Evolutionary conservation across 2,797 vertebrate genomes (phyloP).

Genomic region (Echiichthys vipera): DNA sequence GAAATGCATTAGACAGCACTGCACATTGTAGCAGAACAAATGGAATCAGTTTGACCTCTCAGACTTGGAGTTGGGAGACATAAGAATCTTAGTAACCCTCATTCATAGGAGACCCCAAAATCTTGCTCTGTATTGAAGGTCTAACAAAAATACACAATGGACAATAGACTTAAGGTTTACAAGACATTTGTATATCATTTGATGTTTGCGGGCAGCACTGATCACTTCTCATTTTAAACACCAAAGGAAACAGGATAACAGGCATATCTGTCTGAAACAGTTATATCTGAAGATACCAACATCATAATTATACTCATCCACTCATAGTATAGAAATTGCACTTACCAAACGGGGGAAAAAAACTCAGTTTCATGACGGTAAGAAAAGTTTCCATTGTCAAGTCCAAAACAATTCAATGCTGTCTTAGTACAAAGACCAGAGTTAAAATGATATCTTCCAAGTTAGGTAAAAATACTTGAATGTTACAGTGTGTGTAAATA

Average conservation of each 20-base stretch:
- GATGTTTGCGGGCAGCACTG: constrained; percentile 46
- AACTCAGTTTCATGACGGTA: not conserved
- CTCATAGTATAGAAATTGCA: constrained; percentile 29
- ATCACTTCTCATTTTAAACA: constrained; percentile 11
- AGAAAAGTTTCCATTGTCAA: constrained; percentile 4
- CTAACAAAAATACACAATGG: not conserved
- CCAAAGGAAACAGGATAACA: not conserved
- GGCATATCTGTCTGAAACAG: not conserved
- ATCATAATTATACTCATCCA: not conserved
- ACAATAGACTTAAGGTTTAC: not conserved
- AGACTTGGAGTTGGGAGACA: not conserved
- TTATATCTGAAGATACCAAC: not conserved
- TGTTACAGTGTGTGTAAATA: not conserved
- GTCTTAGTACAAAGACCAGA: constrained; percentile 21
- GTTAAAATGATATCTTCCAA: not conserved
- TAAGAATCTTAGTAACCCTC: constrained; percentile 4
- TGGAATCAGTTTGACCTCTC: not conserved
- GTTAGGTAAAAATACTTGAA: constrained; percentile 5
- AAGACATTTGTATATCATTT: constrained; percentile 27
- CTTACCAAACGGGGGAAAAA: constrained; percentile 8
- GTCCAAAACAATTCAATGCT: constrained; percentile 7
- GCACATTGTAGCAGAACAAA: constrained; percentile 6
- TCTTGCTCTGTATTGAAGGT: not conserved
- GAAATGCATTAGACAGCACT: not conserved
- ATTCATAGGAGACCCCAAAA: not conserved